Base-by-base conservation (phyloP, 92 coral and sea anemone species). In the Micromussa lordhowensis region DNA sequence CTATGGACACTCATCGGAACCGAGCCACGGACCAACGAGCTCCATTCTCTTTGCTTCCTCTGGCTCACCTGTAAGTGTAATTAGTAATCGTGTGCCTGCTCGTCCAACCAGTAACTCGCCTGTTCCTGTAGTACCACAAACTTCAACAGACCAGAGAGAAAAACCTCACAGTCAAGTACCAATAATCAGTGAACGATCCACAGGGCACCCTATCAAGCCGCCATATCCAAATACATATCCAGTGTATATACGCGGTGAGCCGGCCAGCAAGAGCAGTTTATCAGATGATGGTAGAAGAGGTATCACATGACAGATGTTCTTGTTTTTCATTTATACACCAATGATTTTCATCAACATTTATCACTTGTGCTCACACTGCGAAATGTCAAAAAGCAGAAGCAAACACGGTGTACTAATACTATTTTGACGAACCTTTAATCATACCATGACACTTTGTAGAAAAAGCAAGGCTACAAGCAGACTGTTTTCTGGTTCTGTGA, bases 21-120 rank as follows among this genome's bases (percentile, higher is more conserved):
- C 80, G 6, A 21, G 55, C 44, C 44, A 84, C 28, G 55, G 34
- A 38, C 82, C 75, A 75, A 16, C 71, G 34, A 57, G 81, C 66
- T 85, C 88, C 29, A 26, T 73, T 32, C n/a, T 84, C 51, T 29
- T 84, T 57, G 48, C 88, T 28, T 15, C 88, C 36, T 85, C 87
- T 31, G 70, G 44, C 13, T 71, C 82, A 9, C 61, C 87, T 35
- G 28, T 61, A 31, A 40, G 53, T 26, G 34, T 34, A 49, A 69
- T 58, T 8, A 77, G 4, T 51, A 80, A 76, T 12, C 82, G 61
- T 17, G 55, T 24, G 12, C 55, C 30, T 12, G 40, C 57, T 68
- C 83, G 76, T 19, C 82, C 81, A 36, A 30, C 75, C 17, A 44
- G 75, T 77, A 82, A 77, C 9, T 85, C 82, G 15, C 88, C 82